These are phyloP conservation scores for Kryphioiulus occultus DNA, from an alignment of 2,888 invertebrate species.

Conservation along the genomic window DNA sequence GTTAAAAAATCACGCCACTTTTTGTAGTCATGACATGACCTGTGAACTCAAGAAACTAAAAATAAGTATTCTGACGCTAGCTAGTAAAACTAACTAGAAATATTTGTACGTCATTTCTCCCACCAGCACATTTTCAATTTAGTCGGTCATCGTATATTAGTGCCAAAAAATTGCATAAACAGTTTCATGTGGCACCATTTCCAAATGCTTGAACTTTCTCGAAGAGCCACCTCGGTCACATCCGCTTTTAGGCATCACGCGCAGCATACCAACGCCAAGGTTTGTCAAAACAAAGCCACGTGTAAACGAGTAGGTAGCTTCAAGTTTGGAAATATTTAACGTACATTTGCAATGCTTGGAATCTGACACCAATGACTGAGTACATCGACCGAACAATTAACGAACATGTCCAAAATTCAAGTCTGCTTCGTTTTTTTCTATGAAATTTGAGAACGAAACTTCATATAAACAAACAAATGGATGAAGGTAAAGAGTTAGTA, in stretches of 20 bases:
- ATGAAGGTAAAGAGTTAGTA: no score
- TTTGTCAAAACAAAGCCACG: neutral
- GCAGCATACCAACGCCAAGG: neutral
- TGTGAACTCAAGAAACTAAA: no score
- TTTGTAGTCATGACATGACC: no score
- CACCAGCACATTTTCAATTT: neutral
- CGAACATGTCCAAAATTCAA: neutral
- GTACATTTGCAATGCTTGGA: neutral
- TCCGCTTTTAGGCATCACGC: neutral
- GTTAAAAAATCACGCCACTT: no score
- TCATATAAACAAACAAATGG: neutral
- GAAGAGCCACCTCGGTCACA: neutral
- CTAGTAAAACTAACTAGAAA: no score
- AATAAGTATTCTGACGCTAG: no score
- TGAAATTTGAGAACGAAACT: neutral
- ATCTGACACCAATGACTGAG: neutral
- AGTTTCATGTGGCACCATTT: neutral
- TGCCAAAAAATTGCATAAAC: conserved; percentile 1
- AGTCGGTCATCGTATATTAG: neutral
- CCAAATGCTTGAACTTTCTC: neutral
- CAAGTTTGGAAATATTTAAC: neutral
- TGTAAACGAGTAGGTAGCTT: neutral
- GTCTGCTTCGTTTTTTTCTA: neutral
- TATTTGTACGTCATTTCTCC: neutral
- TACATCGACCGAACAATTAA: neutral